Percentiles rank a stretch among this genome's conserved stretches.
Conservation (phyloP, 1,140 invertebrate genomes). For the Lineus longissimus region DNA sequence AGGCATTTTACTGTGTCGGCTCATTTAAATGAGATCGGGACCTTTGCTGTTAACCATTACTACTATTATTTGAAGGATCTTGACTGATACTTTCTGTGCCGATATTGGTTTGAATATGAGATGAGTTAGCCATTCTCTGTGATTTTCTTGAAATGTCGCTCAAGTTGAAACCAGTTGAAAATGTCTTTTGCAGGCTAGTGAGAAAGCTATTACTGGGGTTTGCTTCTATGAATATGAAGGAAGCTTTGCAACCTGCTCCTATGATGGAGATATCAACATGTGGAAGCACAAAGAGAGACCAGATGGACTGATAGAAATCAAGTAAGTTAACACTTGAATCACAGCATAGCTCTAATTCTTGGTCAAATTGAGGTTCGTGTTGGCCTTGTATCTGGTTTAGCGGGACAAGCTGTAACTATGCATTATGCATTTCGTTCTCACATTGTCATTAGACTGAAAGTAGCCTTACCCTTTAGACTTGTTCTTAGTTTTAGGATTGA, state of each 20-base stretch:
- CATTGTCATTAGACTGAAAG: no score
- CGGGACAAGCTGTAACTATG: no score
- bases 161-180: not conserved
- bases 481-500: no score
- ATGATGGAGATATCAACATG: slow-evolving; percentile 21
- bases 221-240: slow-evolving; percentile 17
- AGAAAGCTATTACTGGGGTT: slow-evolving; percentile 31
- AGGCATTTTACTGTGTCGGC: not conserved
- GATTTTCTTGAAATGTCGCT: not conserved
- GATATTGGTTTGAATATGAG: not conserved
- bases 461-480: no score
- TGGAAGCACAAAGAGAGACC: slow-evolving; percentile 19
- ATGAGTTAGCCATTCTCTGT: no score
- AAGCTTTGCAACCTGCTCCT: slow-evolving; percentile 30
- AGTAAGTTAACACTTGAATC: no score
- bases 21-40: not conserved
- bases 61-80: not conserved
- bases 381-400: not conserved
- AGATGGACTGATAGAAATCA: no score
- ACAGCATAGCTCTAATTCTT: no score
- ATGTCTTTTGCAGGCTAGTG: slow-evolving; percentile 26
- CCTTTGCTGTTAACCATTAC: no score
- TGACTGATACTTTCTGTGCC: not conserved
- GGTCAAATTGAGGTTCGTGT: not conserved
- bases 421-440: no score